Evolutionary conservation across 2,888 invertebrate genomes (phyloP).

Genomic region (Caenorhabditis panamensis): DNA sequence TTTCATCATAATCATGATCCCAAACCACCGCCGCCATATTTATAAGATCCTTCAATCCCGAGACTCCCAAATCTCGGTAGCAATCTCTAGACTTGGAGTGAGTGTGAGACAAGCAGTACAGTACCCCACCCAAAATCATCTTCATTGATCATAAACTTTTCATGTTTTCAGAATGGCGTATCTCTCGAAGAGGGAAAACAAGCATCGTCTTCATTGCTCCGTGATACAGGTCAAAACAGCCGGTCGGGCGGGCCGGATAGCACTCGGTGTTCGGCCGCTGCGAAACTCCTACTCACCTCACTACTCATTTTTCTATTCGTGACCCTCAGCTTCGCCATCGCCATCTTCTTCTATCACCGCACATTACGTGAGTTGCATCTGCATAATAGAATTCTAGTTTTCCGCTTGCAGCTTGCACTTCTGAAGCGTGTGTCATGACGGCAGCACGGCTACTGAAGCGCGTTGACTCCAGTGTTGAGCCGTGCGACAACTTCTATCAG

Average conservation of each 20-base stretch:
- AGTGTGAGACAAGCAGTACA: too few relatives aligned
- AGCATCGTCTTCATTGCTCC: slow-evolving; percentile 58
- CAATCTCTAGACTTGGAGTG: not conserved
- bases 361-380: slow-evolving; percentile 41
- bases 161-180: slow-evolving; percentile 59
- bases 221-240: slow-evolving; percentile 47
- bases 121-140: not conserved
- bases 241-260: slow-evolving; percentile 26
- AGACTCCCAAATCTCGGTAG: slow-evolving; percentile 18
- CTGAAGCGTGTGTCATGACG: slow-evolving; percentile 58
- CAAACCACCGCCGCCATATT: not conserved
- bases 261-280: not conserved
- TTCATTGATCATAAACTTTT: not conserved
- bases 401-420: slow-evolving; percentile 51
- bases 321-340: slow-evolving; percentile 52
- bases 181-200: slow-evolving; percentile 64
- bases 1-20: not conserved
- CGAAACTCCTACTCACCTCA: slow-evolving; percentile 46
- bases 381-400: not conserved
- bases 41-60: slow-evolving; percentile 32
- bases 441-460: slow-evolving; percentile 51
- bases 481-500: slow-evolving; percentile 65
- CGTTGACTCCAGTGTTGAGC: slow-evolving; percentile 34
- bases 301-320: slow-evolving; percentile 61
- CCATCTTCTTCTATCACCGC: slow-evolving; percentile 45